Percentiles rank a stretch among this genome's conserved stretches.
phyloP scores from a whole-genome alignment of 2,888 invertebrate genomes.

The Cosmopolites sordidus region DNA sequence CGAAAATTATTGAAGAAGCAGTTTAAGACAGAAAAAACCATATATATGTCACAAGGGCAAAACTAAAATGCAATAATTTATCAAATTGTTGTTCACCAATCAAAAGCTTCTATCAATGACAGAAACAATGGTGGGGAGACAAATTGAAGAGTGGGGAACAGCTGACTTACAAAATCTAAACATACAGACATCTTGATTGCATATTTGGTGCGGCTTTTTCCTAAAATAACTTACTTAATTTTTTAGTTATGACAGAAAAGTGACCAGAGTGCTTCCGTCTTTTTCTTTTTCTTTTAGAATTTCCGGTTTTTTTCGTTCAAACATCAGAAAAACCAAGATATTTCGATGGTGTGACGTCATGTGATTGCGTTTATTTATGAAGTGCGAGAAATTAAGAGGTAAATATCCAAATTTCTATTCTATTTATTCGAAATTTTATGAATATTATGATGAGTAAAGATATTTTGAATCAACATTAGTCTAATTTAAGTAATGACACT shows the following conservation, averaged over 20 bases:
- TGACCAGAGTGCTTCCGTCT: conserved; percentile 34
- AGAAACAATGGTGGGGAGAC: conserved; percentile 30
- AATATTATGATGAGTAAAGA: conserved; percentile 7
- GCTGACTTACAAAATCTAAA: conserved; percentile 45
- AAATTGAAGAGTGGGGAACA: conserved; percentile 41
- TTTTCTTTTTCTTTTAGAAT: conserved; percentile 35
- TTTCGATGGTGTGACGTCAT: conserved; percentile 48
- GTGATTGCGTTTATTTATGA: conserved; percentile 47
- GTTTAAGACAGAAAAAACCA: conserved; percentile 5
- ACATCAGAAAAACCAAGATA: conserved; percentile 37
- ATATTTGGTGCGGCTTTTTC: conserved; percentile 36
- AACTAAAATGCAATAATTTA: conserved; percentile 32
- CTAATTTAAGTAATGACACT: conserved; percentile 33
- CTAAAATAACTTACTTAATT: conserved; percentile 35
- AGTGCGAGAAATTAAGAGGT: conserved; percentile 42
- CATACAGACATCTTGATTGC: conserved; percentile 46
- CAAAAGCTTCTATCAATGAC: conserved; percentile 31
- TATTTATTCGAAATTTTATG: conserved; percentile 20
- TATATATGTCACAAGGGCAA: conserved; percentile 34
- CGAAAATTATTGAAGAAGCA: too few species aligned
- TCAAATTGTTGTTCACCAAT: conserved; percentile 37
- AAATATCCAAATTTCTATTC: conserved; percentile 38
- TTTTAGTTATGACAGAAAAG: conserved; percentile 45
- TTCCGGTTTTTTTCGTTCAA: conserved; percentile 28
- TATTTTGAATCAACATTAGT: conserved; percentile 12